These are phyloP conservation scores for Mesembrinibis cayennensis DNA, from an alignment of 2,113 vertebrate genomes.

Conservation along the genomic window DNA sequence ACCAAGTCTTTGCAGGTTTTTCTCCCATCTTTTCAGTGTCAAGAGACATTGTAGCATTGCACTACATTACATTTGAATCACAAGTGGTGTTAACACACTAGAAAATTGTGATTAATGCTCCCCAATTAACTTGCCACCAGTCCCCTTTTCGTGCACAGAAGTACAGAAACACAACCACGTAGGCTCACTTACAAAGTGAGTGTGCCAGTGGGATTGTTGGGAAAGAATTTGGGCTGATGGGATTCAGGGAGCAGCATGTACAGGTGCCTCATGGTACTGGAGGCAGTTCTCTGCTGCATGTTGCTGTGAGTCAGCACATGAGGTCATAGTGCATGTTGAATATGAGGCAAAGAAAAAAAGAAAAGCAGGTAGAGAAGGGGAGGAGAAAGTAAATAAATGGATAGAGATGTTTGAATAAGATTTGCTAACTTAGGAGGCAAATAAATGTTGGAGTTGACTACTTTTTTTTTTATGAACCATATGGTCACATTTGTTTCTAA, in stretches of 20 bases:
- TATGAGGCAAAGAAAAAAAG: not conserved
- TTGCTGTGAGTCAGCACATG: fast-evolving
- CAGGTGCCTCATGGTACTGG: too few species aligned
- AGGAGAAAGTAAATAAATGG: not conserved
- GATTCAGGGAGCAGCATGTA: not conserved
- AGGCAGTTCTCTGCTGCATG: not conserved
- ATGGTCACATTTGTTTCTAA: not conserved
- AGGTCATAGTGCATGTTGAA: not conserved
- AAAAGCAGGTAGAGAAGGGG: not conserved
- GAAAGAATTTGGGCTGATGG: fast-evolving
- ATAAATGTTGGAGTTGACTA: not conserved
- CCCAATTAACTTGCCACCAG: not conserved
- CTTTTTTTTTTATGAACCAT: not conserved
- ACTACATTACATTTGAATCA: not conserved
- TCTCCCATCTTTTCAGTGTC: not conserved
- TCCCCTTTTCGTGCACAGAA: not conserved
- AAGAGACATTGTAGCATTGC: not conserved
- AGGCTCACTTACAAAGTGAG: not conserved
- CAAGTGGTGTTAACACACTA: not conserved
- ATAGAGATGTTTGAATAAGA: not conserved
- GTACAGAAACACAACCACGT: not conserved
- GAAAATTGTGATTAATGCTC: not conserved
- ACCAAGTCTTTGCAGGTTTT: not conserved
- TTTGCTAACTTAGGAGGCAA: not conserved
- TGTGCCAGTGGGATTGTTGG: not conserved